Conservation (phyloP, 2,113 vertebrate genomes). For the Alexandromys fortis region DNA sequence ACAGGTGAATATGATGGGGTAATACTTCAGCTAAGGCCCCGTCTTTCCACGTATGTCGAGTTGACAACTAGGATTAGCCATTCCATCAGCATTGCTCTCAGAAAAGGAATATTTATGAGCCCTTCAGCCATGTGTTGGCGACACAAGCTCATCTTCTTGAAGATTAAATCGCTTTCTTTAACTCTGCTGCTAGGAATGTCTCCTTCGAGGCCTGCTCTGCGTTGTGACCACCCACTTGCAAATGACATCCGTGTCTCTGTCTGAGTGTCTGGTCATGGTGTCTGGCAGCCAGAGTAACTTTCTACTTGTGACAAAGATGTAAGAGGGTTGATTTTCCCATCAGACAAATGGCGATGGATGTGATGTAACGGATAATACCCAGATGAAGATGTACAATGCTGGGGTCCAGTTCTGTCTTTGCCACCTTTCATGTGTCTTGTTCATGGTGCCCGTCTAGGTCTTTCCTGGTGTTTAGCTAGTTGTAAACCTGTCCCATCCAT, state of each 20-base stretch:
- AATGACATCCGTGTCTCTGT: not conserved
- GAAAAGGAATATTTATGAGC: not conserved
- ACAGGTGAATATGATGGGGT: not conserved
- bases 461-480: too few relatives aligned
- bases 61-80: not conserved
- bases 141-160: not conserved
- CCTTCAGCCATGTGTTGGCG: not conserved
- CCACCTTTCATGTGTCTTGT: accelerated
- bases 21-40: not conserved
- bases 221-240: not conserved
- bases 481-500: not conserved
- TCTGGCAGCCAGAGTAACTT: not conserved
- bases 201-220: not conserved
- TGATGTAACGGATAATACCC: accelerated
- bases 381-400: not conserved
- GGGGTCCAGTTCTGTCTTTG: not conserved
- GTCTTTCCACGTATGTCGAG: not conserved
- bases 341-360: not conserved
- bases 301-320: not conserved
- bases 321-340: not conserved
- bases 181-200: not conserved
- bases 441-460: not conserved
- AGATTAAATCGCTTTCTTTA: not conserved
- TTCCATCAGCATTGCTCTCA: not conserved
- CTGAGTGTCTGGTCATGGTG: not conserved